phyloP scores from a whole-genome alignment of 2,888 invertebrate genomes.

The Drosophila algonquin region DNA sequence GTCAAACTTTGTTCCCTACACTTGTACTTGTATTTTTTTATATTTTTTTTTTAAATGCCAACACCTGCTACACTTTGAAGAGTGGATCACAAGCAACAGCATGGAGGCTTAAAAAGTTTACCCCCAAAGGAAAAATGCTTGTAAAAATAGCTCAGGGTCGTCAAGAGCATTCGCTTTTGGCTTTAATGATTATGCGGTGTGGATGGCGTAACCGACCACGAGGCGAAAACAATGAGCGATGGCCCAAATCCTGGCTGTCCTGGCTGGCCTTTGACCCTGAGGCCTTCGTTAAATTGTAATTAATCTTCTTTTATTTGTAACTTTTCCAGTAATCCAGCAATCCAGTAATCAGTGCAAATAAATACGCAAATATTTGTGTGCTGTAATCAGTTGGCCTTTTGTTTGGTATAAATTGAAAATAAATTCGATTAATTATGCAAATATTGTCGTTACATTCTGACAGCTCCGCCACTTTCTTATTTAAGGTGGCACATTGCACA shows the following conservation, averaged over 20 bases:
- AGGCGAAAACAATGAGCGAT: conserved; percentile 49
- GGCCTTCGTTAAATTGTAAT: conserved; percentile 62
- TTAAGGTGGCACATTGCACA: background rate
- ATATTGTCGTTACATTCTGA: conserved; percentile 54
- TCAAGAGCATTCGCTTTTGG: conserved; percentile 21
- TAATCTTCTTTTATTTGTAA: conserved; percentile 67
- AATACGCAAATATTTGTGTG: conserved; percentile 14
- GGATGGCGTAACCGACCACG: conserved; percentile 21
- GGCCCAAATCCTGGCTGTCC: conserved; percentile 3
- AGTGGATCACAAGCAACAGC: conserved; percentile 56
- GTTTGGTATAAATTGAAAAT: conserved; percentile 71
- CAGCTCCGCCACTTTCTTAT: too few relatives aligned
- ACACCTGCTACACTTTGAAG: conserved; percentile 68
- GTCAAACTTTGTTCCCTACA: conserved; percentile 25
- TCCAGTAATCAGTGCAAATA: conserved; percentile 35
- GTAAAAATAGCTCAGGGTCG: conserved; percentile 37
- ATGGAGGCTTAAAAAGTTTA: conserved; percentile 66
- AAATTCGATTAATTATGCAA: conserved; percentile 78
- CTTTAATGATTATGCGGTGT: conserved; percentile 12
- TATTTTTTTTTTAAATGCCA: conserved; percentile 48
- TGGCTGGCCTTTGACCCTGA: background rate
- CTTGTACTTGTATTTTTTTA: conserved; percentile 20
- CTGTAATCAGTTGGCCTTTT: conserved; percentile 70
- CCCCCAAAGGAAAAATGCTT: background rate
- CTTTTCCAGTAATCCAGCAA: conserved; percentile 27